Evolutionary conservation across 1,140 invertebrate species (phyloP).

Genomic region (Macrobrachium nipponense): DNA sequence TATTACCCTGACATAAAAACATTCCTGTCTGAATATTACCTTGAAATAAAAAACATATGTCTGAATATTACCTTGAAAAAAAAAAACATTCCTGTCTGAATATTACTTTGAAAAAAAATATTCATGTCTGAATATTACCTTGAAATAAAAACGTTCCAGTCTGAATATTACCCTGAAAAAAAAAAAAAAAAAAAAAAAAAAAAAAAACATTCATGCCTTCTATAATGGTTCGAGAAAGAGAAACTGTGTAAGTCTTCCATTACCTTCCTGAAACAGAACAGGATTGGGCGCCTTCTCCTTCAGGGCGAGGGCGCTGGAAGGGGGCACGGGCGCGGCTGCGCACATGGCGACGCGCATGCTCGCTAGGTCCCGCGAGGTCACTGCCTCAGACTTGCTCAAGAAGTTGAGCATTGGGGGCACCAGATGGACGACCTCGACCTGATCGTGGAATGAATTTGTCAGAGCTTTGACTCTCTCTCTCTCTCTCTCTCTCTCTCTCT

Average conservation of each 20-base stretch:
- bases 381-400: constrained; percentile 14
- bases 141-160: neutral
- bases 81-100: neutral
- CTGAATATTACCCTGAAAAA: too few relatives aligned
- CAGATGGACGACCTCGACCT: constrained; percentile 42
- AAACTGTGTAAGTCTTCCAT: neutral
- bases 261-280: constrained; percentile 54
- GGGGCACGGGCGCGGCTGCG: constrained; percentile 39
- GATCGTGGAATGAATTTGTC: neutral
- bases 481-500: too few relatives aligned
- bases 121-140: too few relatives aligned
- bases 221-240: neutral
- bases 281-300: constrained; percentile 42
- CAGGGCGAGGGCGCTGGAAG: constrained; percentile 28
- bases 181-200: too few relatives aligned
- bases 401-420: constrained; percentile 57
- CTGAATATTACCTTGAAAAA: neutral
- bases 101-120: too few relatives aligned
- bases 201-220: too few relatives aligned
- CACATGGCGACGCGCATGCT: constrained; percentile 33
- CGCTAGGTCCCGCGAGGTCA: constrained; percentile 26
- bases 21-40: too few relatives aligned
- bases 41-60: too few relatives aligned
- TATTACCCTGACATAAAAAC: neutral
- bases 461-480: neutral